These are phyloP conservation scores for Lepilemur ruficaudatus DNA, from an alignment of 2,797 vertebrate genomes.

Conservation along the genomic window DNA sequence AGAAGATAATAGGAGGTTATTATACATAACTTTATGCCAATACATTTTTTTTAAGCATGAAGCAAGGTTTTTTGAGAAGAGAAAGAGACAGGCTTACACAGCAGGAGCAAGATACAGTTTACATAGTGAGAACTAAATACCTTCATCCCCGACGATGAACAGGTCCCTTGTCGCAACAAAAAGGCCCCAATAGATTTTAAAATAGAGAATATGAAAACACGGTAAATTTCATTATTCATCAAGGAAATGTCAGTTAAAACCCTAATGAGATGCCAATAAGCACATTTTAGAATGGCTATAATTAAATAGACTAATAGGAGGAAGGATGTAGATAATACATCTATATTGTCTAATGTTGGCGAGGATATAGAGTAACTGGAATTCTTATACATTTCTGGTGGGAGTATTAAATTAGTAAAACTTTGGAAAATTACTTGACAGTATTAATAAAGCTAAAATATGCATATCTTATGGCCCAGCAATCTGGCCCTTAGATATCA, in stretches of 20 bases:
- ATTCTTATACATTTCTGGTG: background rate
- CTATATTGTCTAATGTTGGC: background rate
- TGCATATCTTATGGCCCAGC: no score
- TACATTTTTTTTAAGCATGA: background rate
- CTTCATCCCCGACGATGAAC: no score
- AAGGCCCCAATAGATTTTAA: background rate
- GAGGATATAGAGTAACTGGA: background rate
- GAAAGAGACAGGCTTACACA: no score
- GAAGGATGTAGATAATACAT: background rate
- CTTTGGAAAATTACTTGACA: no score
- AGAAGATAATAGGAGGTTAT: background rate
- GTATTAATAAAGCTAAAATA: background rate
- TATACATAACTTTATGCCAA: background rate
- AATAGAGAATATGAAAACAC: background rate
- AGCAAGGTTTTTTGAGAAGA: no score
- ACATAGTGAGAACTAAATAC: no score
- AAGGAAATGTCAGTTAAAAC: background rate
- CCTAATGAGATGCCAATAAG: background rate
- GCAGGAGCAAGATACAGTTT: no score
- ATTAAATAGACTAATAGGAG: background rate
- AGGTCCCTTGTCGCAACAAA: no score
- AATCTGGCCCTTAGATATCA: background rate
- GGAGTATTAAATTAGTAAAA: background rate
- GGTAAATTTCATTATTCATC: background rate
- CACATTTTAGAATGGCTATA: background rate